Evolutionary conservation across 2,888 invertebrate genomes (phyloP).

Genomic region (Cephus spinipes): DNA sequence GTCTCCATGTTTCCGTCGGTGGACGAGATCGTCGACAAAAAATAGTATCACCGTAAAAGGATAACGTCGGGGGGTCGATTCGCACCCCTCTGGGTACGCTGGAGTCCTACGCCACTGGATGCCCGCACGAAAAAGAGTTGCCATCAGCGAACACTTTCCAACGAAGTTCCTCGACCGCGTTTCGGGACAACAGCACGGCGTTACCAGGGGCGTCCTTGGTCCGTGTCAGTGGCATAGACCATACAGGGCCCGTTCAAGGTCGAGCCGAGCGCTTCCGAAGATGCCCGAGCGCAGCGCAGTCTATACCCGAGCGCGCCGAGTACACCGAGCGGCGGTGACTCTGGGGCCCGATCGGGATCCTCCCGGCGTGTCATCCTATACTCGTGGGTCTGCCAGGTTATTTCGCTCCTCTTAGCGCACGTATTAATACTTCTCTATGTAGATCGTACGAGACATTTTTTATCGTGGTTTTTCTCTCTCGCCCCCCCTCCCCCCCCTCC

Average conservation of each 20-base stretch:
- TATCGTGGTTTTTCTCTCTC: constrained; percentile 6
- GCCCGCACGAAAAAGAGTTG: constrained; percentile 55
- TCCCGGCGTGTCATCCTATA: constrained; percentile 60
- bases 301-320: constrained; percentile 26
- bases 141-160: constrained; percentile 60
- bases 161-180: constrained; percentile 64
- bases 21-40: too few species aligned
- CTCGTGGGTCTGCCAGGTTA: constrained; percentile 56
- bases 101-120: constrained; percentile 28
- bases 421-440: constrained; percentile 52
- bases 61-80: not conserved
- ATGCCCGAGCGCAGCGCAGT: constrained; percentile 34
- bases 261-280: constrained; percentile 52
- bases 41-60: too few species aligned
- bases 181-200: constrained; percentile 63
- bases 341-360: constrained; percentile 33
- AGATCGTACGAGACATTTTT: constrained; percentile 21
- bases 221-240: constrained; percentile 67
- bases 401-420: constrained; percentile 52
- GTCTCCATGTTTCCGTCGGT: too few species aligned
- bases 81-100: not conserved
- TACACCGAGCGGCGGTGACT: constrained; percentile 15
- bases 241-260: constrained; percentile 67
- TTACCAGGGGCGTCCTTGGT: constrained; percentile 63
- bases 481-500: constrained; percentile 15